Evolutionary conservation across 2,113 vertebrate genomes (phyloP).

Genomic region (Lanius collurio): DNA sequence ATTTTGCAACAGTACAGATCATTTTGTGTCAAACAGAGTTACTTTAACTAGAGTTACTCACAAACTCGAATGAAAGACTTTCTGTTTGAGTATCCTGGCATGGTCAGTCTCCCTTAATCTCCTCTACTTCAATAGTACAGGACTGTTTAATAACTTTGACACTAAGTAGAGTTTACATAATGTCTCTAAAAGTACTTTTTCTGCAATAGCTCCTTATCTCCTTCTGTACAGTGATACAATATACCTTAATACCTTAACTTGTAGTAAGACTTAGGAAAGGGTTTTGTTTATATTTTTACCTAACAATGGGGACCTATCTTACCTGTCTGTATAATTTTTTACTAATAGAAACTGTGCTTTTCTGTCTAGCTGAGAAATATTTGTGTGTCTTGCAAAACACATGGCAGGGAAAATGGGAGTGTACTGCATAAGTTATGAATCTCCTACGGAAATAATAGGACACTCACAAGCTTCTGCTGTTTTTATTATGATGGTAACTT

Average conservation of each 20-base stretch:
- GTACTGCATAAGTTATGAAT: not conserved
- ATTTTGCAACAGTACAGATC: not conserved
- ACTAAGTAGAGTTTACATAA: not conserved
- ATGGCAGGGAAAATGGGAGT: not conserved
- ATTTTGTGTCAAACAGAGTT: slow-evolving; percentile 1
- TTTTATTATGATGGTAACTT: not conserved
- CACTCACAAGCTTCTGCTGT: not conserved
- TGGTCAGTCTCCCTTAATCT: not conserved
- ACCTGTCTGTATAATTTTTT: not conserved
- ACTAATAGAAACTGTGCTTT: not conserved
- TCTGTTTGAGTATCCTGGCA: not conserved
- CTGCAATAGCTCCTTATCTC: not conserved
- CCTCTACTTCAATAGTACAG: not conserved
- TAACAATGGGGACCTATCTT: not conserved
- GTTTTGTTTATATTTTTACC: not conserved
- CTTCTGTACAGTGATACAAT: not conserved
- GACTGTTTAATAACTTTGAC: not conserved
- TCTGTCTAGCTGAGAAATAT: not conserved
- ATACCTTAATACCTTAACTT: not conserved
- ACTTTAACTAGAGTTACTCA: slow-evolving; percentile 5
- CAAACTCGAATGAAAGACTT: not conserved
- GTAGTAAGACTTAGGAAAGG: not conserved
- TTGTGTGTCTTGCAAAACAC: not conserved
- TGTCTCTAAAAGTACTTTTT: not conserved
- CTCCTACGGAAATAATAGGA: not conserved